Evolutionary conservation across 2,888 invertebrate genomes (phyloP), one percentile per base, ranked within the genome.

Genomic region (Iselma pallidipennis): DNA sequence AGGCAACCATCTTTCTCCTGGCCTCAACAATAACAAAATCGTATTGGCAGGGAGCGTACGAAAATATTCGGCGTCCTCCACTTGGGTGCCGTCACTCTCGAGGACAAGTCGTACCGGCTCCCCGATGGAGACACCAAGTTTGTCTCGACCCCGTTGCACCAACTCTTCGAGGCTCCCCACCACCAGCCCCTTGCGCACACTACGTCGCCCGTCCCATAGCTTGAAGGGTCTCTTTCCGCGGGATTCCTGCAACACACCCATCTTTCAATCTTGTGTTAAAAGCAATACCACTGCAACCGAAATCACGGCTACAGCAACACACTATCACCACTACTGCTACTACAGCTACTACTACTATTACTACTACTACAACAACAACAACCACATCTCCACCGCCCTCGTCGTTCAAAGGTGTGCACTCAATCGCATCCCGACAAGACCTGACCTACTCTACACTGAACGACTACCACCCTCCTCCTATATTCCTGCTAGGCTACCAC

Each of bases 21-120:
- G 90, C 80, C 95, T 89, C 82, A 96, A 87, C 83, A 96, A 85
- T 81, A 95, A 87, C 78, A 95, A 87, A 75, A 95, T 91, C 68
- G 95, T 94, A 84, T 95, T 94, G 82, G 94, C 93, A 66, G 95
- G 92, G 76, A 96, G 87, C 64, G 95, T 95, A 76, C 94, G 90
- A 87, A 96, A 96, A 85, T 96, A 96, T 80, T 95, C 95, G 74
- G 95, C 94, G 89, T 96, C 96, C 81, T 96, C 96, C 54, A 96
- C 94, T 85, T 96, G 95, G 70, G 96, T 96, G 76, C 97, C 97
- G 89, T 96, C 97, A 78, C 91, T 90, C 85, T 96, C 96, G 73
- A 96, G 85, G 80, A 96, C 96, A 82, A 96, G 87, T 77, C 93
- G 89, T 79, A 95, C 93, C 78, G 90, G 91, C 86, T 95, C 95